phyloP scores from a whole-genome alignment of 1,140 invertebrate genomes.

The Plodia interpunctella region DNA sequence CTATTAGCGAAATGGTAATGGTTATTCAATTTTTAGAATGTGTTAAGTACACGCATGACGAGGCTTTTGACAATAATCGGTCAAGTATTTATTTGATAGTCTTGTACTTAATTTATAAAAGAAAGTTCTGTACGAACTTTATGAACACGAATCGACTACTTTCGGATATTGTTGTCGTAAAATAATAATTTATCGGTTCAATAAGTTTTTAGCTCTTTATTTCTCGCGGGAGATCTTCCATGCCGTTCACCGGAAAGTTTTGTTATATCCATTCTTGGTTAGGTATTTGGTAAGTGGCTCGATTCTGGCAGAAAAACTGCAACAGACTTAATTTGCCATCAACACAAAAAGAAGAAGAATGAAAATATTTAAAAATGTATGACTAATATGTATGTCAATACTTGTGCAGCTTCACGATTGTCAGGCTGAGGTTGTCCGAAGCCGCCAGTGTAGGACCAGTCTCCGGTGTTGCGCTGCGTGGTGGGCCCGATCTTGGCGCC shows the following conservation, averaged over 20 bases:
- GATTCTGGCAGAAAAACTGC: too few species aligned
- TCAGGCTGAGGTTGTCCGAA: conserved; percentile 91
- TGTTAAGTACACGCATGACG: not conserved
- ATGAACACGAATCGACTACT: too few species aligned
- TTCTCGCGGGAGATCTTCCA: too few species aligned
- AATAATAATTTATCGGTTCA: too few species aligned
- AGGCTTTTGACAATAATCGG: not conserved
- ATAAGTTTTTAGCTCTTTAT: too few species aligned
- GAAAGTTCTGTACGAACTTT: not conserved
- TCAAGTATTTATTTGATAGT: not conserved
- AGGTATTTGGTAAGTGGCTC: too few species aligned
- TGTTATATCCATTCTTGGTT: too few species aligned
- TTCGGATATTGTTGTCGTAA: too few species aligned
- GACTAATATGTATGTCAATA: conserved; percentile 44
- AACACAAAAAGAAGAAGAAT: too few species aligned
- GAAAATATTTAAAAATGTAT: too few species aligned
- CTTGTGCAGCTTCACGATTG: conserved; percentile 92
- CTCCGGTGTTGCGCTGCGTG: conserved; percentile 90
- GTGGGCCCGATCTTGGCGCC: conserved; percentile 93
- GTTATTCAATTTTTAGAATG: conserved; percentile 1
- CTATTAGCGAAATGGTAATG: conserved; percentile 9
- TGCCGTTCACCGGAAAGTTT: too few species aligned
- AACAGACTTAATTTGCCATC: too few species aligned
- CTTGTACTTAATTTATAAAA: not conserved
- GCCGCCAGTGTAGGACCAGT: conserved; percentile 92